phyloP scores from a whole-genome alignment of 2,113 vertebrate species.

The Callospermophilus lateralis region DNA sequence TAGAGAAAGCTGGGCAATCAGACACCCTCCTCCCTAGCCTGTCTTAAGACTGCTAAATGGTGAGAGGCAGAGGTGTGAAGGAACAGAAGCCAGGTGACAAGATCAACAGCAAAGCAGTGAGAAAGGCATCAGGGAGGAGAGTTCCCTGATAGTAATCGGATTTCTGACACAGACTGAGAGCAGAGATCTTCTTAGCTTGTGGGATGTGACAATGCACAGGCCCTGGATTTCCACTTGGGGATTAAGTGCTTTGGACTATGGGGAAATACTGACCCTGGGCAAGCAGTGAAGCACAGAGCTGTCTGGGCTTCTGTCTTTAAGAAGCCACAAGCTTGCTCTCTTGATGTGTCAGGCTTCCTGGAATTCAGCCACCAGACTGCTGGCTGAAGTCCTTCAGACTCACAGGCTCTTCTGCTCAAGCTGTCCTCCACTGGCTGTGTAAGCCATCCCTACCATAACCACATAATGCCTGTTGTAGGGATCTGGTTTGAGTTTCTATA shows the following conservation, averaged over 20 bases:
- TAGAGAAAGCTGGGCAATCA: not conserved
- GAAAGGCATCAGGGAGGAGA: conserved; percentile 77
- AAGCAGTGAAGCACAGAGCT: not conserved
- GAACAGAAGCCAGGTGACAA: conserved; percentile 69
- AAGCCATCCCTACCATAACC: not conserved
- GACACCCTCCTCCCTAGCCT: conserved; percentile 12
- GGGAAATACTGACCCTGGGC: not conserved
- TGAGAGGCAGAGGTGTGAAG: conserved; percentile 80
- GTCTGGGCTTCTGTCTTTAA: not conserved
- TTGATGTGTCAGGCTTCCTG: not conserved
- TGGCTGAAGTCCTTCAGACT: not conserved
- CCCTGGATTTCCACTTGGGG: not conserved
- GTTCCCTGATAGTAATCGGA: conserved; percentile 87
- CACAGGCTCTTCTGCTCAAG: not conserved
- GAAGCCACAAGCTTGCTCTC: not conserved
- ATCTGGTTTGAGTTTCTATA: not conserved
- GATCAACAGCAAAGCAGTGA: conserved; percentile 69
- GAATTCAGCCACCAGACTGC: not conserved
- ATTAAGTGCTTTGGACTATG: not conserved
- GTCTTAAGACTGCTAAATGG: conserved; percentile 69
- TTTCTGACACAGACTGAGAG: conserved; percentile 88
- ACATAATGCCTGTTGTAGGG: not conserved
- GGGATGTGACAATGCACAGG: not conserved
- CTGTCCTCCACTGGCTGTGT: not conserved
- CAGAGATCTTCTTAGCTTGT: not conserved